Evolutionary conservation across 2,888 invertebrate species (phyloP), one percentile per base, ranked within the genome.

Genomic region (Urechis unicinctus): DNA sequence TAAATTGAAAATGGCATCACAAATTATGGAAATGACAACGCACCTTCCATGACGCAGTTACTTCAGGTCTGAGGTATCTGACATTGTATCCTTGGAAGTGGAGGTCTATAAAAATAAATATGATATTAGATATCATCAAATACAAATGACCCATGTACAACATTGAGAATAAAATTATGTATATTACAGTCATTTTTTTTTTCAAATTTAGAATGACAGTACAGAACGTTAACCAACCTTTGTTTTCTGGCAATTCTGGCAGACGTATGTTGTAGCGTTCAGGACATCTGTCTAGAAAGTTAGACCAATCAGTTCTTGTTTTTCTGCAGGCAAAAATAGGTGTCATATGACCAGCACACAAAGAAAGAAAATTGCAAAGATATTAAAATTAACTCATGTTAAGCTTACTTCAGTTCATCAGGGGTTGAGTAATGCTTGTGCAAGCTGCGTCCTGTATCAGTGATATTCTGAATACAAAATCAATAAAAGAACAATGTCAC

Each of bases 41-140:
- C 45, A 63, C 63, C 56, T 50, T 59, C 63, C 63, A 63, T 17
- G 59, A 59, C 17, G 52, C 30, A n/a, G 61, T 62, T 17, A 56
- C 42, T 41, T 62, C 63, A 4, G 63, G 63, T 25, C 63, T 50
- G 30, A 73, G 63, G 60, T 74, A 74, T 42, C 75, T 60, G 17
- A 74, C 72, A 43, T 70, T 66, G 54, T 74, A 75, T 17, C 73
- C 74, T 25, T 62, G 62, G 55, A 72, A 74, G 52, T 69, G 67
- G 30, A 72, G 65, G 60, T 73, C 73, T 72, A 61, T 17, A 64
- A 60, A 13, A 31, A 51, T 36, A 17, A 9, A 36, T 13, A 36
- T 36, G 17, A 17, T 13, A 17, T 13, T 36, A 36, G 9, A 36
- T 36, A 13, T 6, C 48, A 17, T 26, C 25, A 26, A 21, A 22